phyloP scores from a whole-genome alignment of 2,113 vertebrate genomes.

The Gopherus flavomarginatus region DNA sequence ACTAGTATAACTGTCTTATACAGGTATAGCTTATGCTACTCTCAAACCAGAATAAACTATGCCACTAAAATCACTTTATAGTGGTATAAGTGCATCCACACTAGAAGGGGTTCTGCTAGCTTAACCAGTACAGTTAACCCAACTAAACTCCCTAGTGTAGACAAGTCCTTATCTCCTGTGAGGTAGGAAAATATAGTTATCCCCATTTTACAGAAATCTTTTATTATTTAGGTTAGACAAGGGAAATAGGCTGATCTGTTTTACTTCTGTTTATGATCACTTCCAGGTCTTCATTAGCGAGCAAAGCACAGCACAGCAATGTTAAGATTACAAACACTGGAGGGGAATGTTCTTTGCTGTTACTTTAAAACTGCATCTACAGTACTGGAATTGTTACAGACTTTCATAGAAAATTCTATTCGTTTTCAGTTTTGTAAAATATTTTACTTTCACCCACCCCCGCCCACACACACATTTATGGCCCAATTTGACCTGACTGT shows the following conservation, averaged over 20 bases:
- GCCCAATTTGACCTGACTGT: not conserved
- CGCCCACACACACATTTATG: not conserved
- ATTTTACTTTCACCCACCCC: no score
- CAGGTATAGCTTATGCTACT: not conserved
- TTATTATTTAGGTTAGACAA: not conserved
- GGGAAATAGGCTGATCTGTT: not conserved
- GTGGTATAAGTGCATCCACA: not conserved
- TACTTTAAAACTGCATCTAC: accelerated
- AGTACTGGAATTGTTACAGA: not conserved
- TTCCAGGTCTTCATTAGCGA: not conserved
- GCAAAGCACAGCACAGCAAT: not conserved
- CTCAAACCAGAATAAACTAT: not conserved
- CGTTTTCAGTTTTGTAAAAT: not conserved
- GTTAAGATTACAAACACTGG: not conserved
- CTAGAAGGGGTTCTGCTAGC: not conserved
- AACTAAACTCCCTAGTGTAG: not conserved
- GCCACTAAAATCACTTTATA: not conserved
- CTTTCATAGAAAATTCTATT: not conserved
- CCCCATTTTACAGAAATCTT: not conserved
- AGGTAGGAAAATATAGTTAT: accelerated
- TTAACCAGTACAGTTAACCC: not conserved
- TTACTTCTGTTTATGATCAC: not conserved
- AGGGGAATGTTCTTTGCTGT: not conserved
- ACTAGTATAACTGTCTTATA: not conserved
- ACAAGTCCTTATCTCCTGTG: accelerated